Base-by-base conservation (phyloP, 1,140 invertebrate genomes). In the Achroia grisella region DNA sequence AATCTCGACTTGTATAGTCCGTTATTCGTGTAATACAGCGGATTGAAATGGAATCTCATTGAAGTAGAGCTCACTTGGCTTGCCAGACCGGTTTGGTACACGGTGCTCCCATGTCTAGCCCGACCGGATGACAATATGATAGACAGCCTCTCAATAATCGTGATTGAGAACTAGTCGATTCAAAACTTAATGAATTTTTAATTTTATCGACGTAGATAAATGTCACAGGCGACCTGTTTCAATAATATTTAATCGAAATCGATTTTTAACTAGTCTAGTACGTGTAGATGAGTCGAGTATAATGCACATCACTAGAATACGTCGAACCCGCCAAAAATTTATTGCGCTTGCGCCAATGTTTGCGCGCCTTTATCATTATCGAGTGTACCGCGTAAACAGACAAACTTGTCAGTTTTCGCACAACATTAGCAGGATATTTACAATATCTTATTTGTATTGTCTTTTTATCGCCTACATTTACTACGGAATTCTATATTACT, bases 41-140 rank as follows among this genome's bases (percentile, higher is more conserved):
- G 71, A 75, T 78, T 74, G 73, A 81, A 81, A 81, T 70, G 71
- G 77, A 84, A 84, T 84, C 69, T 81, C 75, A 81, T 84, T 80
- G 75, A 77, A 73, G 76, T 75, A 59, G 48, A 64, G 67, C 65
- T 69, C 40, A 55, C 44, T 43, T 44, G 52, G 61, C 64, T 56
- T 48, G 66, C 54, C 46, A 52, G 71, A 81, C 77, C 74, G 77
- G 80, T 81, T 80, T 71, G 47, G 14, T 51, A 48, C 62, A 50
- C 62, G 59, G 65, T 70, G 60, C 62, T 66, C 61, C 56, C 60
- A 54, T 59, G 67, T 73, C 62, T 71, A 74, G 57, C 53, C 52
- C 52, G 44, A 61, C 51, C 59, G 62, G 66, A 73, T 66, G 71
- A 79, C 71, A 72, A 76, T 78, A 75, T 77, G 65, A 76, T 74